These are phyloP conservation scores for Schizopygopsis malacanthus DNA, from an alignment of 2,797 vertebrate species.

Conservation along the genomic window DNA sequence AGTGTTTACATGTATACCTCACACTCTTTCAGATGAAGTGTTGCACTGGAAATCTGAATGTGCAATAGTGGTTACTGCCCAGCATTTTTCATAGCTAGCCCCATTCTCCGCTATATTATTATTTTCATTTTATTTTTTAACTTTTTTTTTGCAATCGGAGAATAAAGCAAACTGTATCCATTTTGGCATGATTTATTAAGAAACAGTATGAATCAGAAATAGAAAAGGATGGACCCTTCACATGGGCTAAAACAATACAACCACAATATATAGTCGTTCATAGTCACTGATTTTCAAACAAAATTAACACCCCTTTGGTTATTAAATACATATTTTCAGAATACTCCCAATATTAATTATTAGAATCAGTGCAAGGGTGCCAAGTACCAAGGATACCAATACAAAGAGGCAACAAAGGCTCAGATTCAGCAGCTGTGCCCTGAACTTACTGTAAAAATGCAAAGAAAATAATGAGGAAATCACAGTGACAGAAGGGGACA, in stretches of 20 bases:
- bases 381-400: neutral
- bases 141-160: neutral
- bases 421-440: slow-evolving; percentile 7
- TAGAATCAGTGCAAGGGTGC: slow-evolving; percentile 32
- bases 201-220: neutral
- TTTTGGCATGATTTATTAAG: slow-evolving; percentile 9
- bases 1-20: neutral
- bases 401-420: slow-evolving; percentile 3
- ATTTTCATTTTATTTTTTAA: neutral
- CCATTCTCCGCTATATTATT: neutral
- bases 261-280: neutral
- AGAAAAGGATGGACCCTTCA: slow-evolving; percentile 13
- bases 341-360: neutral
- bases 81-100: neutral
- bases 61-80: neutral
- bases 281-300: slow-evolving; percentile 1
- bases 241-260: neutral
- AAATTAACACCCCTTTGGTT: neutral
- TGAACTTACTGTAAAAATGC: neutral
- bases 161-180: neutral
- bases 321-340: slow-evolving; percentile 20
- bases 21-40: neutral
- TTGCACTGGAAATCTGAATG: neutral
- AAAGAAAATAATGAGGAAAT: neutral
- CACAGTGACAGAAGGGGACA: neutral